phyloP scores from a whole-genome alignment of 1,140 invertebrate genomes.

The Tetramorium simillimum region DNA sequence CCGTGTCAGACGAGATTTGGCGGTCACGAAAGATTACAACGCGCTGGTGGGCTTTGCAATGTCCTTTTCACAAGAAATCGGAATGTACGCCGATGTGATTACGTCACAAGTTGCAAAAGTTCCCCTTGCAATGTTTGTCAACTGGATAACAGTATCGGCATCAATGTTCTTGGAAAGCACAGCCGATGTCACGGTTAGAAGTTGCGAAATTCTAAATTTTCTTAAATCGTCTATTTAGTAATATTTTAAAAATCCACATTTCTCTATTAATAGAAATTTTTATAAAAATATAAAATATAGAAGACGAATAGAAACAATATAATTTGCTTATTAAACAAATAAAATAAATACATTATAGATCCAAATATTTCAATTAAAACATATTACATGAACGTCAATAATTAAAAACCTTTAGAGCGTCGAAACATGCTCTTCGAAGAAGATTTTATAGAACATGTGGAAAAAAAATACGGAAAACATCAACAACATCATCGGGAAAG shows the following conservation, averaged over 20 bases:
- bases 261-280: not conserved
- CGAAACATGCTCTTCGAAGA: slow-evolving; percentile 6
- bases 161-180: slow-evolving; percentile 5
- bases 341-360: not conserved
- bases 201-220: not conserved
- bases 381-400: not conserved
- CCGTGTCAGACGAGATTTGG: slow-evolving; percentile 50
- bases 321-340: not conserved
- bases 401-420: not conserved
- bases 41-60: slow-evolving; percentile 67
- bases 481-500: not conserved
- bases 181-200: slow-evolving; percentile 45
- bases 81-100: slow-evolving; percentile 23
- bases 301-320: not conserved
- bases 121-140: slow-evolving; percentile 51
- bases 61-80: slow-evolving; percentile 70
- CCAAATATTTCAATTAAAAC: not conserved
- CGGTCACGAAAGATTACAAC: slow-evolving; percentile 5
- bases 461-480: not conserved
- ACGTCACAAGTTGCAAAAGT: slow-evolving; percentile 32
- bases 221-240: not conserved
- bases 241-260: not conserved
- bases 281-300: not conserved
- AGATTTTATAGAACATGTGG: not conserved
- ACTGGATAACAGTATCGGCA: not conserved